Evolutionary conservation across 2,888 invertebrate genomes (phyloP).

Genomic region (Timema podura): DNA sequence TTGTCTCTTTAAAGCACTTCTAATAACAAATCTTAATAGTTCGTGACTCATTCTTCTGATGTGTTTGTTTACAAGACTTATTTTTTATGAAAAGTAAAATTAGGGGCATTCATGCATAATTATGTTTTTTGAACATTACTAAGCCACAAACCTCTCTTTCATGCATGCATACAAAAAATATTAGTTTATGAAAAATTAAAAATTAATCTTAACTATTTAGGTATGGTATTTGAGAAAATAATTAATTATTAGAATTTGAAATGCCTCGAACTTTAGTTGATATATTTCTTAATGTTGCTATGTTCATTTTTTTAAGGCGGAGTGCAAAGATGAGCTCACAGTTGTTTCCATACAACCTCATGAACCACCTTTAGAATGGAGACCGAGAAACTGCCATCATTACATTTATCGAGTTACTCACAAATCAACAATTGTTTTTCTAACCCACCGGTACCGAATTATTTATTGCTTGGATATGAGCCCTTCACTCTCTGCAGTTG

Average conservation of each 20-base stretch:
- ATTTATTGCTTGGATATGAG: conserved; percentile 75
- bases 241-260: too few species aligned
- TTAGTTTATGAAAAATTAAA: neutral
- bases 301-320: conserved; percentile 22
- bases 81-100: too few species aligned
- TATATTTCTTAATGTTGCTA: too few species aligned
- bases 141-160: too few species aligned
- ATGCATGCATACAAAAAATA: neutral
- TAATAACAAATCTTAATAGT: too few species aligned
- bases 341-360: conserved; percentile 60
- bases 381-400: conserved; percentile 45
- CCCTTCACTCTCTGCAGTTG: conserved; percentile 68
- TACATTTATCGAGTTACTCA: conserved; percentile 53
- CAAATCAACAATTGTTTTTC: conserved; percentile 59
- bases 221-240: too few species aligned
- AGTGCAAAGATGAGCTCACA: conserved; percentile 50
- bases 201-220: neutral
- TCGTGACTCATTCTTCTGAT: too few species aligned
- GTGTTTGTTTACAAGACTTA: too few species aligned
- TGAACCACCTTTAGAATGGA: conserved; percentile 48
- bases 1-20: too few species aligned
- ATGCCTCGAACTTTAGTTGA: too few species aligned
- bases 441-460: conserved; percentile 65
- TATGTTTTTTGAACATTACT: too few species aligned
- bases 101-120: too few species aligned